These are phyloP conservation scores for Ambastaia sidthimunki DNA, from an alignment of 2,797 vertebrate genomes.

Conservation along the genomic window DNA sequence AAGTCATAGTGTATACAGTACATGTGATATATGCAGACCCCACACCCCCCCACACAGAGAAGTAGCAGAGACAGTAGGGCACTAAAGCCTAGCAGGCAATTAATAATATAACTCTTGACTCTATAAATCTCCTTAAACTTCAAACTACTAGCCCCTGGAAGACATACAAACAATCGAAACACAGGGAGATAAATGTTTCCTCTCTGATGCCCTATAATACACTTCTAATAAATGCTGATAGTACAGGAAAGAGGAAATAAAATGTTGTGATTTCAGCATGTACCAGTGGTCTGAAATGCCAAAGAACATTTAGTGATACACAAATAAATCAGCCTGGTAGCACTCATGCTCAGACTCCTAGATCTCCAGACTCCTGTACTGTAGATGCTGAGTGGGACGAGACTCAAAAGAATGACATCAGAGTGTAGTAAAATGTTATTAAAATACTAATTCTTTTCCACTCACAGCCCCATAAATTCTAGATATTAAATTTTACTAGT, in stretches of 20 bases:
- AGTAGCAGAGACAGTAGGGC: conserved; percentile 34
- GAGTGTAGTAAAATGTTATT: no score
- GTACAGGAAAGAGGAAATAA: conserved; percentile 12
- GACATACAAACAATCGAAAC: conserved; percentile 52
- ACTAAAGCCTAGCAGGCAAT: conserved; percentile 42
- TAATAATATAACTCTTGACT: conserved; percentile 10
- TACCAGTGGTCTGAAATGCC: neutral
- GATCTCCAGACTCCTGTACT: neutral
- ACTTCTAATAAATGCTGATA: conserved; percentile 40
- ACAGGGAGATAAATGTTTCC: conserved; percentile 51
- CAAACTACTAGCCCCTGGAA: conserved; percentile 55
- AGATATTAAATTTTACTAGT: neutral
- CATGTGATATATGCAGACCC: conserved; percentile 23
- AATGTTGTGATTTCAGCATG: conserved; percentile 1
- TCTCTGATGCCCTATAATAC: conserved; percentile 37
- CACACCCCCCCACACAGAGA: conserved; percentile 31
- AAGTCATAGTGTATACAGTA: neutral
- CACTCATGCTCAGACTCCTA: neutral
- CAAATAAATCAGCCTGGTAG: neutral
- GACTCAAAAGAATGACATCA: no score
- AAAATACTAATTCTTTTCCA: neutral
- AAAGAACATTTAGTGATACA: neutral
- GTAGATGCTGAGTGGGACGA: no score
- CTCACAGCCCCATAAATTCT: neutral
- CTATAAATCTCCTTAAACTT: conserved; percentile 58